These are phyloP conservation scores for Toxonevra muliebris DNA, from an alignment of 2,888 invertebrate species.

Conservation along the genomic window DNA sequence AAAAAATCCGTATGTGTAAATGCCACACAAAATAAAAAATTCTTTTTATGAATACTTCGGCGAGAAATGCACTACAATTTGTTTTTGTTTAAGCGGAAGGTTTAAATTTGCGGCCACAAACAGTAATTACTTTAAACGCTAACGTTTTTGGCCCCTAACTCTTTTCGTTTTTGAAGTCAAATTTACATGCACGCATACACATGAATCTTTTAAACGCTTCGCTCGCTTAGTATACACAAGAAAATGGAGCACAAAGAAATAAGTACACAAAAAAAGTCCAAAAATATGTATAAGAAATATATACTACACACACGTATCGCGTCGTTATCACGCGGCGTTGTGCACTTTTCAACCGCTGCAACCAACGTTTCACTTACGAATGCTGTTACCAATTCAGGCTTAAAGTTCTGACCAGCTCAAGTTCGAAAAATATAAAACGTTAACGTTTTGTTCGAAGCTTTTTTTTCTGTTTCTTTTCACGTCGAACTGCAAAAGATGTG, in stretches of 20 bases:
- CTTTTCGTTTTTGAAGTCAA: neutral
- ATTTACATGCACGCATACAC: neutral
- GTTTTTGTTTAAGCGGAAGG: too few relatives aligned
- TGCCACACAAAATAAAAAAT: neutral
- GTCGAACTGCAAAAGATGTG: neutral
- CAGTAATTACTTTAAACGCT: slow-evolving; percentile 1
- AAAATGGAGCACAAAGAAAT: neutral
- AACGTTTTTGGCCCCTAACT: neutral
- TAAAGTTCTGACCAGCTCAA: slow-evolving; percentile 22
- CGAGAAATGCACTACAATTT: too few relatives aligned
- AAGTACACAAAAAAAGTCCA: neutral
- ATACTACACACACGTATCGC: too few relatives aligned
- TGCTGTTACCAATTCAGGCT: slow-evolving; percentile 31
- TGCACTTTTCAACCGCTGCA: slow-evolving; percentile 46
- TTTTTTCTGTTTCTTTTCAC: too few relatives aligned
- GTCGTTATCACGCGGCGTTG: slow-evolving; percentile 27
- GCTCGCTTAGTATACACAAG: too few relatives aligned
- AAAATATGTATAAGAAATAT: too few relatives aligned
- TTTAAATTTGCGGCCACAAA: neutral
- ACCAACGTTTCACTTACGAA: slow-evolving; percentile 47
- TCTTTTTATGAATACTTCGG: neutral
- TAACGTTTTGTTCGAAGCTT: too few relatives aligned
- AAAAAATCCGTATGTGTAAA: slow-evolving; percentile 10
- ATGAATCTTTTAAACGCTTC: too few relatives aligned
- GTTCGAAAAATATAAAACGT: slow-evolving; percentile 10